Evolutionary conservation across 2,797 vertebrate genomes (phyloP).

Genomic region (Pteronotus mesoamericanus): DNA sequence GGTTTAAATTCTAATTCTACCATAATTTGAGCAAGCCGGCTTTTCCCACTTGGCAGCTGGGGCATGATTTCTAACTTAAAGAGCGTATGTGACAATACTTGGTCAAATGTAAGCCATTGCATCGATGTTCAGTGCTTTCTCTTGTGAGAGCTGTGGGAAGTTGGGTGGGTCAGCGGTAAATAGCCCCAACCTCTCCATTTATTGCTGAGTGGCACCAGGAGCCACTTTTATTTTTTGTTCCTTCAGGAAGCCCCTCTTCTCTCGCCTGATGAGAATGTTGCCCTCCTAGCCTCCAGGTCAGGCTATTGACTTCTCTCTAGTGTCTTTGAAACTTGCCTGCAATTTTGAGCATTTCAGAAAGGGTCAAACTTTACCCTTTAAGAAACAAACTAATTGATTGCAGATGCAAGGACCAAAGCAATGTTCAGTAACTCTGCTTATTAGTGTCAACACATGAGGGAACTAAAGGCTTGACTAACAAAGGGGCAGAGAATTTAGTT

Average conservation of each 20-base stretch:
- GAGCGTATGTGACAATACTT: not conserved
- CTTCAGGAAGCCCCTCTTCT: not conserved
- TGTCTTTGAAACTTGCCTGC: slow-evolving; percentile 33
- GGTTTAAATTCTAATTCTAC: not conserved
- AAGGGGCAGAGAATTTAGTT: not conserved
- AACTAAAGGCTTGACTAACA: not conserved
- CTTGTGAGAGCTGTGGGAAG: not conserved
- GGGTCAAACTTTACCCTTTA: slow-evolving; percentile 16
- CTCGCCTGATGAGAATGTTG: not conserved
- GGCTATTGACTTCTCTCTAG: not conserved
- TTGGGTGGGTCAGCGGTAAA: not conserved
- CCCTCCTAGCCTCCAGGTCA: not conserved
- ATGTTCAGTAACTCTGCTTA: slow-evolving; percentile 24
- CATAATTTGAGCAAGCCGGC: not conserved
- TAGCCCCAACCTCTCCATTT: not conserved
- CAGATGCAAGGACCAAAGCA: slow-evolving; percentile 27
- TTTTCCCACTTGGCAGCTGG: not conserved
- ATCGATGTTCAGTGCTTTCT: not conserved
- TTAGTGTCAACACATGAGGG: slow-evolving; percentile 1
- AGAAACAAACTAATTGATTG: slow-evolving; percentile 59
- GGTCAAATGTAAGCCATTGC: not conserved
- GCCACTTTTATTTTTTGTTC: not conserved
- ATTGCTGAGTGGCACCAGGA: not conserved
- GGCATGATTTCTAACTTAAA: not conserved
- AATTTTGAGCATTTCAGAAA: slow-evolving; percentile 24